Percentiles rank a stretch among this genome's conserved stretches.
phyloP scores from a whole-genome alignment of 1,140 invertebrate genomes.

The Eurytemora carolleeae region DNA sequence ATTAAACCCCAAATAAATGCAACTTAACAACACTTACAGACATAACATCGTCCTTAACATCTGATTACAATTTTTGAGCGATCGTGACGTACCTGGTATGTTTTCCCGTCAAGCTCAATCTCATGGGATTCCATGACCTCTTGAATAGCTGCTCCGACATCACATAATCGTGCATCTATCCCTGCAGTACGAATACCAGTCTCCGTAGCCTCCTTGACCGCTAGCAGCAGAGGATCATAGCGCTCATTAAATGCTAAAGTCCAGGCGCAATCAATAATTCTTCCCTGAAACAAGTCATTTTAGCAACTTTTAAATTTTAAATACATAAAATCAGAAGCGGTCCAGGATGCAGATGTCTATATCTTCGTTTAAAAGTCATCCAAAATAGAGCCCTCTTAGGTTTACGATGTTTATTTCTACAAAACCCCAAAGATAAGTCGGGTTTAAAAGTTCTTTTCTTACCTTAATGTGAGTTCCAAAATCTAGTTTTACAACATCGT shows the following conservation, averaged over 20 bases:
- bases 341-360: too few relatives aligned
- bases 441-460: too few relatives aligned
- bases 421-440: too few relatives aligned
- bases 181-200: slow-evolving; percentile 44
- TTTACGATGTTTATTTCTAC: too few relatives aligned
- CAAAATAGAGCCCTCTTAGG: too few relatives aligned
- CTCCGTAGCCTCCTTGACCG: slow-evolving; percentile 45
- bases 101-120: slow-evolving; percentile 90
- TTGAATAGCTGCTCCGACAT: slow-evolving; percentile 91
- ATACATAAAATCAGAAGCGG: too few relatives aligned
- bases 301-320: too few relatives aligned
- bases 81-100: slow-evolving; percentile 63
- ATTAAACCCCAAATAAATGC: too few relatives aligned
- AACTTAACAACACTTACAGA: too few relatives aligned
- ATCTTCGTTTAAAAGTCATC: too few relatives aligned
- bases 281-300: slow-evolving; percentile 33
- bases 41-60: too few relatives aligned
- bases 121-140: slow-evolving; percentile 99
- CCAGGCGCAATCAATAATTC: slow-evolving; percentile 98
- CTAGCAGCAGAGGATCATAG: slow-evolving; percentile 84
- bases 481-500: slow-evolving; percentile 98
- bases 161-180: slow-evolving; percentile 90
- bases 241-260: slow-evolving; percentile 90
- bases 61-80: too few relatives aligned
- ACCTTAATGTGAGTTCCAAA: slow-evolving; percentile 98